Percentiles rank a stretch among this genome's conserved stretches.
Evolutionary conservation across 2,888 invertebrate genomes (phyloP).

Genomic region (Ophion ventricosus): DNA sequence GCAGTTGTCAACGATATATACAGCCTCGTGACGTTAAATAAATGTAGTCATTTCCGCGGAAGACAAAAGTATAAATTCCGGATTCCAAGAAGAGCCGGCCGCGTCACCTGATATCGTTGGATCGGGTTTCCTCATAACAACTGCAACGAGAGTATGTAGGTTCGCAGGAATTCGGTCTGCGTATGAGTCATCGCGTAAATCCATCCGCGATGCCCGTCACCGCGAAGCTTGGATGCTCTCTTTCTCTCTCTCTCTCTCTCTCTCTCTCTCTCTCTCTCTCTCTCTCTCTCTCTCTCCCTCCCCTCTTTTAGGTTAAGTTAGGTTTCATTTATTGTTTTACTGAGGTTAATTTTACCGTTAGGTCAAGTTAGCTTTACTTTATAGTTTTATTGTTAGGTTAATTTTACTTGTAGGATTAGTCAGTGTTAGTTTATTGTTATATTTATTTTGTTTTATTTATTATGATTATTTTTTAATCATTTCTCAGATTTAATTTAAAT

Average conservation of each 20-base stretch:
- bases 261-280: neutral
- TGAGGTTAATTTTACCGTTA: neutral
- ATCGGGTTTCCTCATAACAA: conserved; percentile 11
- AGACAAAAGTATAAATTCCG: neutral
- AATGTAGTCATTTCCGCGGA: neutral
- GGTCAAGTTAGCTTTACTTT: neutral
- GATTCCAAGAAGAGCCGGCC: neutral
- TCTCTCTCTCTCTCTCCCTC: no score
- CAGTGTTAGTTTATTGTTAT: no score
- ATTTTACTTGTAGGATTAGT: no score
- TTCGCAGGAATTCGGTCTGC: conserved; percentile 12
- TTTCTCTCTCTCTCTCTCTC: neutral
- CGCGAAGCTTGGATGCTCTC: neutral
- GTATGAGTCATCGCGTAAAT: conserved; percentile 51
- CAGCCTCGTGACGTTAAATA: neutral
- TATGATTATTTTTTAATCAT: neutral
- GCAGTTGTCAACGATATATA: neutral
- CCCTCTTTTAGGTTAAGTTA: neutral
- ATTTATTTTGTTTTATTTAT: no score
- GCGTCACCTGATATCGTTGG: neutral
- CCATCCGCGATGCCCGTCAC: conserved; percentile 21
- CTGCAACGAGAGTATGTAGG: conserved; percentile 17
- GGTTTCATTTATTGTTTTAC: neutral
- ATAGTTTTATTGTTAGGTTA: neutral
- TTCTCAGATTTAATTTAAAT: neutral